A percentile compares a stretch with the other conserved stretches of the same genome.
phyloP scores from a whole-genome alignment of 1,140 invertebrate genomes.

The Drosophila pseudoobscura region DNA sequence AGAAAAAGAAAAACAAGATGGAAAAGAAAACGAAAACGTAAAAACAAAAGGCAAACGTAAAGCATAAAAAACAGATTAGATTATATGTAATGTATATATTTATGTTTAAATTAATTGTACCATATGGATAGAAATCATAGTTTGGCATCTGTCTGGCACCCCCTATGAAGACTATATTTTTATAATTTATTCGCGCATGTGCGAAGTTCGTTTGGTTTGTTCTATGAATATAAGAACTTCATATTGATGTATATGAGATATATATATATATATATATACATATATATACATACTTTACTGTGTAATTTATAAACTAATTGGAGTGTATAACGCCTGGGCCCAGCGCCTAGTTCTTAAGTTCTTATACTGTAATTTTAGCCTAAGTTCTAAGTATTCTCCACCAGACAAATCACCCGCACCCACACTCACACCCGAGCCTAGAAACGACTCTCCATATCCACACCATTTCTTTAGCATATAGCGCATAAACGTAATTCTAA shows the following conservation, averaged over 20 bases:
- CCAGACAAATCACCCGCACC: conserved; percentile 24
- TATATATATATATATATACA: conserved; percentile 51
- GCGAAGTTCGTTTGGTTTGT: conserved; percentile 57
- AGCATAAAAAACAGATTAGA: conserved; percentile 43
- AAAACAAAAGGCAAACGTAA: conserved; percentile 36
- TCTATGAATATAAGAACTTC: conserved; percentile 53
- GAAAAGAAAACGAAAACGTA: conserved; percentile 19
- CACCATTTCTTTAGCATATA: conserved; percentile 68
- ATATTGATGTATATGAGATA: conserved; percentile 46
- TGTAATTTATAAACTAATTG: conserved; percentile 72
- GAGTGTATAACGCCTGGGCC: conserved; percentile 38
- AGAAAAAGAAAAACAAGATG: conserved; percentile 14
- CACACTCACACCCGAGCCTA: conserved; percentile 37
- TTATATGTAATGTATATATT: conserved; percentile 53
- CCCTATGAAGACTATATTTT: conserved; percentile 66
- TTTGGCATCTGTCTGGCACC: conserved; percentile 43
- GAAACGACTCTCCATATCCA: conserved; percentile 44
- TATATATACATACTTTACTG: conserved; percentile 57
- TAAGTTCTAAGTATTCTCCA: conserved; percentile 74
- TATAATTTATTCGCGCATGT: conserved; percentile 65
- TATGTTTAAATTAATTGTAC: conserved; percentile 60
- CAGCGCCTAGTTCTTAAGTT: conserved; percentile 32
- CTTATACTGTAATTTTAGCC: conserved; percentile 45
- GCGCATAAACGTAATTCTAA: conserved; percentile 66
- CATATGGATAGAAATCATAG: conserved; percentile 35